Evolutionary conservation across 2,888 invertebrate species (phyloP), one percentile per base, ranked within the genome.

Genomic region (Blastobasis lacticolella): DNA sequence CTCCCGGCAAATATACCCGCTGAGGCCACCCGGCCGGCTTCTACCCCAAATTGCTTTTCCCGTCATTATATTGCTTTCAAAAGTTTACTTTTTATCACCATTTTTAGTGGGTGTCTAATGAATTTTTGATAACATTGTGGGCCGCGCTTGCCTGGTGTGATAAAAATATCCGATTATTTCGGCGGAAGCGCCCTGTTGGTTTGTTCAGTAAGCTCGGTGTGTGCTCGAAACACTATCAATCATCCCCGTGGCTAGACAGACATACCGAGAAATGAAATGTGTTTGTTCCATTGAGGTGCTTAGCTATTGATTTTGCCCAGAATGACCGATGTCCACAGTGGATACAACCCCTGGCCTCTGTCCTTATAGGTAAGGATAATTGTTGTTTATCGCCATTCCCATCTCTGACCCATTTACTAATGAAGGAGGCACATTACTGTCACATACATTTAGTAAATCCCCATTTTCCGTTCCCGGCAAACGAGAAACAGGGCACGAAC

Each of bases 151-250:
- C 23, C 23, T 57, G 57, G 55, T 64, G 56, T 64, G 64, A 67
- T 69, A 67, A 70, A 70, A 74, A 69, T 69, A 71, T 45, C 61
- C 71, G 69, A 73, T 74, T 75, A 73, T 76, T 69, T 69, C 63
- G 63, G 60, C 63, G 61, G 67, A 59, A 61, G 65, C 63, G 70
- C 64, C 67, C 42, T 64, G 66, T 71, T 71, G 69, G 59, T 62
- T 61, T 71, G 75, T 74, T 74, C 81, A 77, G 81, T 84, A 79
- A 77, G 63, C 66, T 75, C 70, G 72, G 66, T 77, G 77, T 82
- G 73, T 80, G 69, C 72, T 78, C 78, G 77, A 75, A 78, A 74
- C 78, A 81, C 81, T 82, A 87, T 87, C 85, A 85, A 86, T 87
- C 85, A 87, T 84, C 65, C 71, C 67, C 64, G 71, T 67, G 71